Evolutionary conservation across 2,888 invertebrate genomes (phyloP), one percentile per base, ranked within the genome.

Genomic region (Beris morrisii): DNA sequence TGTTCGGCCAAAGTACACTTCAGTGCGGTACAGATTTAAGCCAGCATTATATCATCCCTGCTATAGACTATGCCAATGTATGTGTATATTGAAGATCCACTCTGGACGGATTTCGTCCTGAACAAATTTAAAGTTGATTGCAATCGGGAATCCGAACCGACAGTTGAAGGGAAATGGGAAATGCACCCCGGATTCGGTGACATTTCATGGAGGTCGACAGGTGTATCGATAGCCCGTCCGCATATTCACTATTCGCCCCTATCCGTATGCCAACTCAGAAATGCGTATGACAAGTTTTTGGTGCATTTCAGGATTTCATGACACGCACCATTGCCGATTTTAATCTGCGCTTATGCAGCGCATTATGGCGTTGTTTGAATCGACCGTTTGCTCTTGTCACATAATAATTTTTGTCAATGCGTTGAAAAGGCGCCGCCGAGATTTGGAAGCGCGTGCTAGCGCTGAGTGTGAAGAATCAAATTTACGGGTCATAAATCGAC

Each of bases 151-250:
- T 22, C 22, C 31, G 5, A 13, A 2, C 31, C 4, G 15, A 28
- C 15, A 52, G 28, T 52, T 52, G 52, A 15, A 52, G 15, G 15
- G 52, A 15, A 52, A 52, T 15, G 22, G 15, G 22, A 52, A 22
- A n/a, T 52, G 5, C 15, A 52, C 52, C 52, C 52, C 9, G 13
- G 57, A 22, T 22, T 15, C 22, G 13, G 57, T 44, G 22, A 44
- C 57, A 28, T 57, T 57, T 57, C 44, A 57, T 57, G 57, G 44
- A 12, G 44, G 57, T 28, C 57, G 57, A 57, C 57, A 57, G 57
- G 57, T 57, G 57, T 22, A 57, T 22, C 57, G 13, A 38, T 44
- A 22, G 22, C 22, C 22, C 22, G 44, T 44, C 57, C 43, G 9
- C 38, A 38, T 57, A n/a, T 44, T 15, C 44, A 44, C 57, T 6